Evolutionary conservation across 1,140 invertebrate species (phyloP).

Genomic region (Lepeophtheirus salmonis): DNA sequence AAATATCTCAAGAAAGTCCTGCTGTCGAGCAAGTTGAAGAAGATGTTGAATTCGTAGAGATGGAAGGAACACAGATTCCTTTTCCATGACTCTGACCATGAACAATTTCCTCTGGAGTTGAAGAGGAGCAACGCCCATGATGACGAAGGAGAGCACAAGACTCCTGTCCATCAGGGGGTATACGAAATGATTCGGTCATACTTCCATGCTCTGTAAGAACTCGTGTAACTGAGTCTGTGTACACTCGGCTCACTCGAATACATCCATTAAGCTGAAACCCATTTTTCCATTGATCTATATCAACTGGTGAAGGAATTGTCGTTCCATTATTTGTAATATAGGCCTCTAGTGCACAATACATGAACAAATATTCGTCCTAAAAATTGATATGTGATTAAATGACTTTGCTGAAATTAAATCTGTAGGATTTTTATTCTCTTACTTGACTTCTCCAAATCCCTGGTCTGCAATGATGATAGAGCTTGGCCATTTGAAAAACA

Average conservation of each 20-base stretch:
- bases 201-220: not conserved
- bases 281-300: slow-evolving; percentile 15
- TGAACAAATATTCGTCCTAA: slow-evolving; percentile 41
- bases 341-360: slow-evolving; percentile 42
- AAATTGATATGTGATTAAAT: no score
- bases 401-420: no score
- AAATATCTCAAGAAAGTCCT: not conserved
- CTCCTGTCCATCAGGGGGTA: slow-evolving; percentile 20
- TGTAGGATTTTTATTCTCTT: no score
- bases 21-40: not conserved
- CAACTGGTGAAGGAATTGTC: slow-evolving; percentile 16
- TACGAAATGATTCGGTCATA: not conserved
- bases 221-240: slow-evolving; percentile 10
- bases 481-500: slow-evolving; percentile 29
- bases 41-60: not conserved
- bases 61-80: not conserved
- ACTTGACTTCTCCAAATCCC: slow-evolving; percentile 22
- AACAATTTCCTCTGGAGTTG: not conserved
- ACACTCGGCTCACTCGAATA: slow-evolving; percentile 5
- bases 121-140: no score
- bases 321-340: slow-evolving; percentile 26
- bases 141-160: slow-evolving; percentile 12
- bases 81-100: no score
- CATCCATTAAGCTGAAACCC: slow-evolving; percentile 15
- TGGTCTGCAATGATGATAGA: slow-evolving; percentile 31